Evolutionary conservation across 2,888 invertebrate species (phyloP).

Genomic region (Mesorhabditis spiculigera): DNA sequence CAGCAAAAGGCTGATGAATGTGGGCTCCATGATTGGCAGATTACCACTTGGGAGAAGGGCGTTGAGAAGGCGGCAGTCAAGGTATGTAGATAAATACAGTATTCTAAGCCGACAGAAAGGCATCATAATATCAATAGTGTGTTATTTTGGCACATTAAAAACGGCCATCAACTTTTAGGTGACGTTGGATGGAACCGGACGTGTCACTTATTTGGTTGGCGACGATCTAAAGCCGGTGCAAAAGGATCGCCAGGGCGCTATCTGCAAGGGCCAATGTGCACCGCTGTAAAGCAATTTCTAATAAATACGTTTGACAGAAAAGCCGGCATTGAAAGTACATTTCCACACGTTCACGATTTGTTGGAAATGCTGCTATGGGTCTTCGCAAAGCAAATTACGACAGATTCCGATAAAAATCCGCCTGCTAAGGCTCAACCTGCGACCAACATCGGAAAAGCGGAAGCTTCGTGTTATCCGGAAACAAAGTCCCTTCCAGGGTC

Average conservation of each 20-base stretch:
- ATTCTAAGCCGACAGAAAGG: background rate
- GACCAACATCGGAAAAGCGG: too few species aligned
- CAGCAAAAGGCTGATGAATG: slow-evolving; percentile 55
- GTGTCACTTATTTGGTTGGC: slow-evolving; percentile 48
- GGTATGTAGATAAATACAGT: slow-evolving; percentile 10
- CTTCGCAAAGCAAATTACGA: background rate
- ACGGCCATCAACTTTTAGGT: slow-evolving; percentile 11
- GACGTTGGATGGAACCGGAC: slow-evolving; percentile 43
- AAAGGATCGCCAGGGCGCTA: slow-evolving; percentile 55
- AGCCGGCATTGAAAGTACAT: too few species aligned
- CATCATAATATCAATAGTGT: too few species aligned
- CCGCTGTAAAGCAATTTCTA: slow-evolving; percentile 23
- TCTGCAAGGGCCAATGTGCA: slow-evolving; percentile 55
- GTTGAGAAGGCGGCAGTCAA: slow-evolving; percentile 20
- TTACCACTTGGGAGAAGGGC: slow-evolving; percentile 47
- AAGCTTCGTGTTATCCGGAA: too few species aligned
- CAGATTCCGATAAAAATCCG: background rate
- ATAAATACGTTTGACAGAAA: too few species aligned
- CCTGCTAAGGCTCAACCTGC: too few species aligned
- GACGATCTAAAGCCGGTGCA: slow-evolving; percentile 49
- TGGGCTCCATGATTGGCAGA: slow-evolving; percentile 46
- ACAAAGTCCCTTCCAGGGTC: too few species aligned
- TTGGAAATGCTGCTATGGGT: background rate
- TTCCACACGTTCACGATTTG: too few species aligned
- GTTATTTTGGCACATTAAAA: too few species aligned